phyloP scores from a whole-genome alignment of 2,888 invertebrate genomes.

The Oegoconia quadripuncta region DNA sequence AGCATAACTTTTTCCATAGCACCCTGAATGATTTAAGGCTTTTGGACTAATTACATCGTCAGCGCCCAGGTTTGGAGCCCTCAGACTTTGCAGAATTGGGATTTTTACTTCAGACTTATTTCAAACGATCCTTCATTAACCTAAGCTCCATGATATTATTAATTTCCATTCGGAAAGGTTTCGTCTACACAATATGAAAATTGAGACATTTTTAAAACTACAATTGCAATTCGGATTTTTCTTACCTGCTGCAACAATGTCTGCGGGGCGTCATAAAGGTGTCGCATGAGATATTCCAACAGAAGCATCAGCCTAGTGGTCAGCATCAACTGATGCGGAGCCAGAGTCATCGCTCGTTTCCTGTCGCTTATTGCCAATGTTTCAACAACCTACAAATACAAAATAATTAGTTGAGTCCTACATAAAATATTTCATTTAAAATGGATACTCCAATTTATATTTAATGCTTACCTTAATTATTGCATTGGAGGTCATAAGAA shows the following conservation, averaged over 20 bases:
- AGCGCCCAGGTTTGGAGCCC: too few relatives aligned
- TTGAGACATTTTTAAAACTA: too few relatives aligned
- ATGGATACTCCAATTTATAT: background rate
- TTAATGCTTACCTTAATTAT: constrained; percentile 63
- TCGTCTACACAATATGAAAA: too few relatives aligned
- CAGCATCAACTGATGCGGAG: constrained; percentile 85
- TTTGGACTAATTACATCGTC: too few relatives aligned
- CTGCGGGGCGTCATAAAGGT: constrained; percentile 95
- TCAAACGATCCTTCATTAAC: too few relatives aligned
- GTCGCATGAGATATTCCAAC: constrained; percentile 96
- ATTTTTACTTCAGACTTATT: too few relatives aligned
- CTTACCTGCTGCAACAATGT: constrained; percentile 89
- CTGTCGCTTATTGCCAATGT: constrained; percentile 62
- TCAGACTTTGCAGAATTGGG: too few relatives aligned
- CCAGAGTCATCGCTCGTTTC: constrained; percentile 52
- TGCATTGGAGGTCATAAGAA: constrained; percentile 89
- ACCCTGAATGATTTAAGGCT: too few relatives aligned
- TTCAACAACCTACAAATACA: constrained; percentile 57
- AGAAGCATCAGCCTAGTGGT: constrained; percentile 90
- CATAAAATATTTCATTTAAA: constrained; percentile 2
- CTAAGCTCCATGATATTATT: too few relatives aligned
- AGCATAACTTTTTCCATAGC: too few relatives aligned
- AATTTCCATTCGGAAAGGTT: too few relatives aligned
- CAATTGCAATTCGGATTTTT: too few relatives aligned
- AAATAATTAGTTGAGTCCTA: background rate